Percentiles rank a stretch among this genome's conserved stretches.
Evolutionary conservation across 1,140 invertebrate genomes (phyloP).

Genomic region (Bombus vancouverensis): DNA sequence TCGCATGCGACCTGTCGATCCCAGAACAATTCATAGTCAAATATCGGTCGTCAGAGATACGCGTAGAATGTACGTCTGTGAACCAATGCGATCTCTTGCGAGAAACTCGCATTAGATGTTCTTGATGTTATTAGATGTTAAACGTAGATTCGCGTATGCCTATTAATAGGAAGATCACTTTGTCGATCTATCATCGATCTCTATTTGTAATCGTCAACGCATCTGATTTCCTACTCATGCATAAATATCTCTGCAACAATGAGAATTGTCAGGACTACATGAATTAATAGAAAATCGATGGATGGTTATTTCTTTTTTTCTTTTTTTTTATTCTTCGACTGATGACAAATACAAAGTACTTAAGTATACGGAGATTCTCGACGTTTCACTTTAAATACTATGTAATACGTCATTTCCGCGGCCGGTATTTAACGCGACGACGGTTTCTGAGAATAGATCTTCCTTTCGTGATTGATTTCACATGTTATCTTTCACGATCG

Average conservation of each 20-base stretch:
- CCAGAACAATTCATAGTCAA: background rate
- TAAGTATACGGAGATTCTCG: background rate
- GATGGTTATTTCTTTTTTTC: background rate
- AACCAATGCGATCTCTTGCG: background rate
- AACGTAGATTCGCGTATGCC: background rate
- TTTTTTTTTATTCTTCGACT: background rate
- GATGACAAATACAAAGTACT: background rate
- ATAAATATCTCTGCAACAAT: constrained; percentile 41
- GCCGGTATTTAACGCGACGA: background rate
- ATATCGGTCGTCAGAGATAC: constrained; percentile 23
- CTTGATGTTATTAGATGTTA: background rate
- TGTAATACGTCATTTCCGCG: background rate
- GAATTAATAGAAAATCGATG: background rate
- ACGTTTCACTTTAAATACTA: background rate
- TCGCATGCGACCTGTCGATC: constrained; percentile 15
- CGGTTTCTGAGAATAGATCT: background rate
- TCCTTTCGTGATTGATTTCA: background rate
- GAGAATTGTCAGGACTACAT: constrained; percentile 12
- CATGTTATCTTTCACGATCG: background rate
- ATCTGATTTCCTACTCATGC: constrained; percentile 19
- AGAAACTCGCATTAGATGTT: constrained; percentile 4
- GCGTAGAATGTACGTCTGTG: constrained; percentile 18
- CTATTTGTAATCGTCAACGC: constrained; percentile 35
- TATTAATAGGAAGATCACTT: constrained; percentile 23
- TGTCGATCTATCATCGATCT: constrained; percentile 36